Percentiles rank a stretch among this genome's conserved stretches.
These are phyloP conservation scores for Enteromius viviparus DNA, from an alignment of 2,797 vertebrate species.

Conservation along the genomic window DNA sequence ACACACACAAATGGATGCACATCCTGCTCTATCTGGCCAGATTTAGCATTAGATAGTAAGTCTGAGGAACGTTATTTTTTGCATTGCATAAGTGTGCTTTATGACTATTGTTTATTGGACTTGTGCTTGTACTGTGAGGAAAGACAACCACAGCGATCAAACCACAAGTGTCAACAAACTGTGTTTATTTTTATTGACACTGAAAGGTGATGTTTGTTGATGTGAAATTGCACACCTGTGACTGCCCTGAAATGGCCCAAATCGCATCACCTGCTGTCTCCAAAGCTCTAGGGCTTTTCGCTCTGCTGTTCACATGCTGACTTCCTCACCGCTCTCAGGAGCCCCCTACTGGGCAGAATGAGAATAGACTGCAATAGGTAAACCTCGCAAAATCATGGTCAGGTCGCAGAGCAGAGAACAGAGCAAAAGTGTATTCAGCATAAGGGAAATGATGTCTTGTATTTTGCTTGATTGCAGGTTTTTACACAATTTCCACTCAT, in stretches of 20 bases:
- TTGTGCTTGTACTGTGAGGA: background rate
- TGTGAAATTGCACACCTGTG: conserved; percentile 40
- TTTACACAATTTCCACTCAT: background rate
- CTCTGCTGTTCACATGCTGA: background rate
- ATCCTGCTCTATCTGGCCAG: conserved; percentile 18
- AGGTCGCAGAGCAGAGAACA: background rate
- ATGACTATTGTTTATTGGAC: conserved; percentile 4
- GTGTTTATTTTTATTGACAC: conserved; percentile 30
- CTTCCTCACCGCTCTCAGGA: background rate
- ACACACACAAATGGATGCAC: conserved; percentile 21
- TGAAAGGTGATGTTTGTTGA: conserved; percentile 29
- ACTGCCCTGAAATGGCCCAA: conserved; percentile 15
- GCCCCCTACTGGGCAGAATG: conserved; percentile 37
- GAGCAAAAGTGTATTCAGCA: background rate
- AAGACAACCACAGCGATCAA: background rate
- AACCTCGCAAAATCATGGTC: background rate
- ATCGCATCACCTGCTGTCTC: conserved; percentile 28
- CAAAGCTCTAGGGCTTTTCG: background rate
- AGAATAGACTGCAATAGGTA: background rate
- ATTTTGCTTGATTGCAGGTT: background rate
- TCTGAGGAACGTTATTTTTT: background rate
- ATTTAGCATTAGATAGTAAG: conserved; percentile 2
- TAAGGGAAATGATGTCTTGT: background rate
- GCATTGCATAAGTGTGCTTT: background rate
- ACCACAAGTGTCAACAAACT: background rate